Percentiles rank a stretch among this genome's conserved stretches.
Evolutionary conservation across 1,140 invertebrate genomes (phyloP).

Genomic region (Plodia interpunctella): DNA sequence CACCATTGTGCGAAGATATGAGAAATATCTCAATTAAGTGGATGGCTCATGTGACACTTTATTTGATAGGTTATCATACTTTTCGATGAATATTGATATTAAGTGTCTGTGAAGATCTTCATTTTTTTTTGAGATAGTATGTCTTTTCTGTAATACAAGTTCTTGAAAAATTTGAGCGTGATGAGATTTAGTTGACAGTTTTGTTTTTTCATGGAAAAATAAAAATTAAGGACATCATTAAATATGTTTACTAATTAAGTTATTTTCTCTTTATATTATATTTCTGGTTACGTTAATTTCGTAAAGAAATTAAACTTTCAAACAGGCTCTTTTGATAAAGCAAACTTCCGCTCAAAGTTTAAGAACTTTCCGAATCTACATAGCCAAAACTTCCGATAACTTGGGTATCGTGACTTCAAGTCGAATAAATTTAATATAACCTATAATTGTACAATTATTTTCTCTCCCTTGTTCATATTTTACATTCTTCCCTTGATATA

Average conservation of each 20-base stretch:
- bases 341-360: not conserved
- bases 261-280: too few species aligned
- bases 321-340: not conserved
- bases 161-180: too few species aligned
- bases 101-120: not conserved
- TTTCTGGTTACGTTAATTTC: too few species aligned
- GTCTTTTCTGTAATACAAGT: too few species aligned
- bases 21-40: slow-evolving; percentile 2
- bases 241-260: too few species aligned
- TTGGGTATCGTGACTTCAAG: not conserved
- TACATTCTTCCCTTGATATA: too few species aligned
- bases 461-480: not conserved
- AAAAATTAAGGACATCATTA: too few species aligned
- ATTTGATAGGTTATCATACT: not conserved
- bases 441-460: not conserved
- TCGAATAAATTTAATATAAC: not conserved
- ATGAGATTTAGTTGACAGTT: too few species aligned
- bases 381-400: not conserved
- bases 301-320: too few species aligned
- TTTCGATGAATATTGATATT: not conserved
- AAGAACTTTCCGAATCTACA: not conserved
- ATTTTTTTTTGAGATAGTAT: too few species aligned
- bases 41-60: not conserved
- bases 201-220: too few species aligned
- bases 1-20: not conserved